phyloP scores from a whole-genome alignment of 1,140 invertebrate species.

The Wasmannia auropunctata region DNA sequence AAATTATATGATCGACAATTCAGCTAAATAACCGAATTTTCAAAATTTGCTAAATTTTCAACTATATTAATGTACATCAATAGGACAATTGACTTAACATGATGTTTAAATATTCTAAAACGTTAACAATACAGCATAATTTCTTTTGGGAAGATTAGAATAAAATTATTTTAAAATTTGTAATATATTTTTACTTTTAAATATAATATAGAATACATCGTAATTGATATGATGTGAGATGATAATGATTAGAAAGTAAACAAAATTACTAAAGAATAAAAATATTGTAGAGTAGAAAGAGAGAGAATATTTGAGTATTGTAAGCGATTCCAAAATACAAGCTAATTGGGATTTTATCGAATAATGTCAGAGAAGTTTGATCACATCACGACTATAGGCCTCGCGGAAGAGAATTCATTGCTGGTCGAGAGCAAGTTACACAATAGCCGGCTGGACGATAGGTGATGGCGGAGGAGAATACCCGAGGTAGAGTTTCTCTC shows the following conservation, averaged over 20 bases:
- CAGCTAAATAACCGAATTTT: constrained; percentile 8
- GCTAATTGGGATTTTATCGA: constrained; percentile 35
- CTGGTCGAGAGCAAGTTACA: constrained; percentile 53
- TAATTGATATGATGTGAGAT: neutral
- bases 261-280: neutral
- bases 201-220: neutral
- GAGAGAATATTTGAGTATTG: neutral
- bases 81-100: neutral
- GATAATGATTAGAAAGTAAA: neutral
- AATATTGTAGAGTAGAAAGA: neutral
- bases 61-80: neutral
- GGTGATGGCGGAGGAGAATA: constrained; percentile 50
- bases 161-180: neutral
- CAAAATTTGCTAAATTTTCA: neutral
- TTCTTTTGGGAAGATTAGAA: neutral
- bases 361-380: neutral
- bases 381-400: constrained; percentile 4
- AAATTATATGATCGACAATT: constrained; percentile 49
- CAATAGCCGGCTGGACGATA: constrained; percentile 54
- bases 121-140: neutral
- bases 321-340: neutral
- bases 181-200: neutral
- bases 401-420: constrained; percentile 55
- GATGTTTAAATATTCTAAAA: neutral
- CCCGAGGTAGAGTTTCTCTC: constrained; percentile 63